Percentiles rank a stretch among this genome's conserved stretches.
phyloP scores from a whole-genome alignment of 2,888 invertebrate genomes.

The Drosophila hamatofila region DNA sequence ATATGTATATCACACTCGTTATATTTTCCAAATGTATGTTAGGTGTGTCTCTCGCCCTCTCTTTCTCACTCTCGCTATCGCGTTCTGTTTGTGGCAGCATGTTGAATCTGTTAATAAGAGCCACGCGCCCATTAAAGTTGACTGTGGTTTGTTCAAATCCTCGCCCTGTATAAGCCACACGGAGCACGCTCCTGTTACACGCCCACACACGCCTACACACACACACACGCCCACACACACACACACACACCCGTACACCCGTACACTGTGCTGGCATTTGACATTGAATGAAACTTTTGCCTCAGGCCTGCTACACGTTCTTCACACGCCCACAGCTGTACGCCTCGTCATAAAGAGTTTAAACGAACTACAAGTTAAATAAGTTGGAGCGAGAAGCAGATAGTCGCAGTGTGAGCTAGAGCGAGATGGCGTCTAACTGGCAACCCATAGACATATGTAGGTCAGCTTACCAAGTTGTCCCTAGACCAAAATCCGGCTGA shows the following conservation, averaged over 20 bases:
- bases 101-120: constrained; percentile 75
- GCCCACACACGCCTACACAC: constrained; percentile 3
- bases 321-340: constrained; percentile 1
- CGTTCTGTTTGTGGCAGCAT: constrained; percentile 36
- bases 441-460: constrained; percentile 38
- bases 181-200: constrained; percentile 5
- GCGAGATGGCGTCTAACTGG: neutral
- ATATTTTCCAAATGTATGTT: constrained; percentile 15
- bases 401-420: neutral
- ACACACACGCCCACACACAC: constrained; percentile 4
- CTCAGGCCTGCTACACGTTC: constrained; percentile 11
- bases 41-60: constrained; percentile 15
- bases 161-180: constrained; percentile 4
- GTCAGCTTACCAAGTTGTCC: constrained; percentile 47
- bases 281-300: constrained; percentile 57
- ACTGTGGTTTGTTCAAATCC: constrained; percentile 38
- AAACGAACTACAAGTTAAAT: constrained; percentile 59
- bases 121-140: constrained; percentile 71
- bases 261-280: constrained; percentile 32
- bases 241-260: neutral
- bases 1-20: constrained; percentile 25
- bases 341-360: constrained; percentile 55
- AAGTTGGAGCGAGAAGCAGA: neutral
- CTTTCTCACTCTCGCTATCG: constrained; percentile 5
- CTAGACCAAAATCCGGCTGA: constrained; percentile 40